Evolutionary conservation across 2,797 vertebrate species (phyloP).

Genomic region (Prionace glauca): DNA sequence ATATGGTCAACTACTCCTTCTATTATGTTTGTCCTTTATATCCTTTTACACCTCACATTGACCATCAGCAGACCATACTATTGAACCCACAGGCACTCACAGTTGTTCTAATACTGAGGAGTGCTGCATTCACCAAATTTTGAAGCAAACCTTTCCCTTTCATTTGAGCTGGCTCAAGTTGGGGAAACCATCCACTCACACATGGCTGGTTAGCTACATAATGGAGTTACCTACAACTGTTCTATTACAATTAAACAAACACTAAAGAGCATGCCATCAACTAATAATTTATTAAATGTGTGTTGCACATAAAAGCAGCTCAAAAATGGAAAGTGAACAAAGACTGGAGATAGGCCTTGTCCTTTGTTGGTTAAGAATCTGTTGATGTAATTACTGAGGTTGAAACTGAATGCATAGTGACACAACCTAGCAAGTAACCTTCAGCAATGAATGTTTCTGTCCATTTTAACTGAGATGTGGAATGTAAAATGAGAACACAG

Average conservation of each 20-base stretch:
- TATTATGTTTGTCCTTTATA: background rate
- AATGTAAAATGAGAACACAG: background rate
- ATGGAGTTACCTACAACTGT: background rate
- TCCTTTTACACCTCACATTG: background rate
- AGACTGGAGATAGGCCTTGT: background rate
- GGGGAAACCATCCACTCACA: background rate
- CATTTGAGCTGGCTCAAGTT: background rate
- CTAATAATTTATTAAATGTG: background rate
- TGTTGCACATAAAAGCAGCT: background rate
- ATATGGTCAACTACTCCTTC: background rate
- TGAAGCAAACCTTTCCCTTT: background rate
- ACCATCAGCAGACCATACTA: background rate
- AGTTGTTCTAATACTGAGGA: background rate
- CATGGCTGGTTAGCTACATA: background rate
- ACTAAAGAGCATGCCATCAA: background rate
- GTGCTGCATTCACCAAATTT: background rate
- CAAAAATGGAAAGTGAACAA: background rate
- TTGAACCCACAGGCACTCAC: background rate
- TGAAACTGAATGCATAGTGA: background rate
- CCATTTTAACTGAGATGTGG: background rate
- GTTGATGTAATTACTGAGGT: background rate
- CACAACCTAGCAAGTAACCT: background rate
- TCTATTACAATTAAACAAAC: background rate
- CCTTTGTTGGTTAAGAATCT: background rate
- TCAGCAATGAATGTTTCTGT: background rate